Evolutionary conservation across 2,113 vertebrate species (phyloP), one percentile per base, ranked within the genome.

Genomic region (Cynopterus brachyotis): DNA sequence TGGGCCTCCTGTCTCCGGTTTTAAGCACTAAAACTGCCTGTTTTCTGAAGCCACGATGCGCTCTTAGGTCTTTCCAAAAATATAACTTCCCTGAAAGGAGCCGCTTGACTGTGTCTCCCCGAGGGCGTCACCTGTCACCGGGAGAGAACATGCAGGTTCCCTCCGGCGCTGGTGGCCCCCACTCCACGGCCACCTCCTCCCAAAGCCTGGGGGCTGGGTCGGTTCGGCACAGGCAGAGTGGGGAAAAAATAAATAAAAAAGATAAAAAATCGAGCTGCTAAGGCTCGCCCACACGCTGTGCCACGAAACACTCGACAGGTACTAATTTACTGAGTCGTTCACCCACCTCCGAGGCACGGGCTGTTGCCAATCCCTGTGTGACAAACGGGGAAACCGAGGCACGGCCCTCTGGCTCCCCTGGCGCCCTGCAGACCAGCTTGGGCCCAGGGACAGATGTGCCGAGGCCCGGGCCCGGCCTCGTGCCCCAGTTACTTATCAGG

Each of bases 41-140:
- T 47, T 32, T 16, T 8, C 82, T 15, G 9, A 15, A 26, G 45
- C 0, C 1, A 40, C 0, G 0, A 62, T 6, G 2, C 3, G 0
- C 69, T 81, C 75, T 70, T 73, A 35, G 22, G n/a, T 4, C 70
- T 79, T 45, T 89, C 93, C 59, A 84, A 70, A 83, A 53, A 85
- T 37, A 91, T 59, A 62, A 12, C 42, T 6, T 50, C 91, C 91
- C 76, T 80, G 79, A 75, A 94, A 85, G 50, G 89, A 76, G 69
- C 89, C 3, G 3, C 28, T 4, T 28, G 0, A 9, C 12, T 24
- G 55, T 37, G 3, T 53, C 62, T 64, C 75, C 76, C 75, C 2
- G 5, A 8, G 35, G 66, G 59, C 13, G 13, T 42, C 17, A 8
- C 53, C 13, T 2, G 22, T 24, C 60, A 37, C 73, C 4, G 2